These are phyloP conservation scores for Cosmia pyralina DNA, from an alignment of 2,888 invertebrate genomes.

Conservation along the genomic window DNA sequence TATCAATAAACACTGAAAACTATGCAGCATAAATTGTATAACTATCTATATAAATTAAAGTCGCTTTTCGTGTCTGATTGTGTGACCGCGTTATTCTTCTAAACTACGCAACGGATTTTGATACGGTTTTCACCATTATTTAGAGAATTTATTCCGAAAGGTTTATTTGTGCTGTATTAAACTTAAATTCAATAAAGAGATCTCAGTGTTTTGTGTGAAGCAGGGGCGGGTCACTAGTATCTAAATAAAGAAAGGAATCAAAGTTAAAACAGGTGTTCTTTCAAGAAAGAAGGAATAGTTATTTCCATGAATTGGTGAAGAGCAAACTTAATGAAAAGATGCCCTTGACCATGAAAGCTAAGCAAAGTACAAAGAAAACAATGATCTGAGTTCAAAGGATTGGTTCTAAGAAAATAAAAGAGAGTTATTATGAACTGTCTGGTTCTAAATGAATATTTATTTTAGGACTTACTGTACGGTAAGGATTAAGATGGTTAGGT, in stretches of 20 bases:
- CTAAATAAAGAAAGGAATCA: not conserved
- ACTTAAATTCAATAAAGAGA: not conserved
- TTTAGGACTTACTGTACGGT: slow-evolving; percentile 11
- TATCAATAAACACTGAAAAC: slow-evolving; percentile 24
- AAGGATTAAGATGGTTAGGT: not conserved
- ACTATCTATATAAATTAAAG: not conserved
- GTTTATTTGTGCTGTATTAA: not conserved
- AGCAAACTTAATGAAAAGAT: not conserved
- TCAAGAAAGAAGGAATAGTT: not conserved
- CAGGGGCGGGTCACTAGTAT: not conserved
- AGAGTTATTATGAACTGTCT: slow-evolving; percentile 15
- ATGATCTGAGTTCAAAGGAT: slow-evolving; percentile 26
- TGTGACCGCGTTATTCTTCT: not conserved
- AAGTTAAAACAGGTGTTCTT: not conserved
- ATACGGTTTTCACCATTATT: not conserved
- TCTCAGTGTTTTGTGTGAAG: not conserved
- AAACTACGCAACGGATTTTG: not conserved
- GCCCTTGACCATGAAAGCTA: slow-evolving; percentile 6
- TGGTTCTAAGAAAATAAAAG: slow-evolving; percentile 22
- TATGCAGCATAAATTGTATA: slow-evolving; percentile 9
- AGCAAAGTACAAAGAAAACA: slow-evolving; percentile 23
- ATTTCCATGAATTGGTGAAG: not conserved
- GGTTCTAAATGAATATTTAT: slow-evolving; percentile 24
- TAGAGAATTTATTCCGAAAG: not conserved
- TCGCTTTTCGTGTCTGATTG: not conserved